A percentile compares a stretch with the other conserved stretches of the same genome.
phyloP scores from a whole-genome alignment of 2,797 vertebrate species.

The Phataginus tetradactyla region DNA sequence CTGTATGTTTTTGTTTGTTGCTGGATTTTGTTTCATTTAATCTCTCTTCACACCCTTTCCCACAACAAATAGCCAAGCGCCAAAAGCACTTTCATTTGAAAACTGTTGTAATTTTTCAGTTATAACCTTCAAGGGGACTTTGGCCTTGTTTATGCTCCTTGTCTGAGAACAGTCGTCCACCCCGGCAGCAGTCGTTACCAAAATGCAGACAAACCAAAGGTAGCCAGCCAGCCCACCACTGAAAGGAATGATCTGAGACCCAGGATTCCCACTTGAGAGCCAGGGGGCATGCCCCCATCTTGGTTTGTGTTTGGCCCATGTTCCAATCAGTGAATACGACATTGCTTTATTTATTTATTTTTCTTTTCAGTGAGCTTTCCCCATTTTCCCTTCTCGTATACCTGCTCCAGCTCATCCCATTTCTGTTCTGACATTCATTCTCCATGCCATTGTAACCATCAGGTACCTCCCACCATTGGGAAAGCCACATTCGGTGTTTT shows the following conservation, averaged over 20 bases:
- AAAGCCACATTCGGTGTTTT: neutral
- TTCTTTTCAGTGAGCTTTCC: constrained; percentile 75
- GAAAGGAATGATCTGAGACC: constrained; percentile 76
- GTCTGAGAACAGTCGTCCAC: constrained; percentile 81
- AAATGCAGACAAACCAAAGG: constrained; percentile 88
- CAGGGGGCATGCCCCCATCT: constrained; percentile 77
- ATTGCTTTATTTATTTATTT: constrained; percentile 85
- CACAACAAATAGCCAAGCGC: constrained; percentile 78
- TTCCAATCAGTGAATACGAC: constrained; percentile 69
- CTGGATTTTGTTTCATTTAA: constrained; percentile 69
- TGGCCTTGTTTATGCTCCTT: constrained; percentile 82
- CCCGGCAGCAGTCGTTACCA: constrained; percentile 83
- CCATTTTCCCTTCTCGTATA: neutral
- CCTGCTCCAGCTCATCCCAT: constrained; percentile 66
- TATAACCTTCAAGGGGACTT: constrained; percentile 84
- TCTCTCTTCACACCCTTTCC: constrained; percentile 23
- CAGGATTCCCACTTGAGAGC: constrained; percentile 77
- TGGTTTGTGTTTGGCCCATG: constrained; percentile 79
- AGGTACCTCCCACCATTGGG: neutral
- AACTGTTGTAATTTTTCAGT: constrained; percentile 80
- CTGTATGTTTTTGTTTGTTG: constrained; percentile 78
- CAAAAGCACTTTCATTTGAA: constrained; percentile 86
- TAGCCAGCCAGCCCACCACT: constrained; percentile 77
- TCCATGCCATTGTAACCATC: constrained; percentile 69
- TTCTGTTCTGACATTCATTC: constrained; percentile 78